phyloP scores from a whole-genome alignment of 1,140 invertebrate genomes.

The Drosophila eugracilis region DNA sequence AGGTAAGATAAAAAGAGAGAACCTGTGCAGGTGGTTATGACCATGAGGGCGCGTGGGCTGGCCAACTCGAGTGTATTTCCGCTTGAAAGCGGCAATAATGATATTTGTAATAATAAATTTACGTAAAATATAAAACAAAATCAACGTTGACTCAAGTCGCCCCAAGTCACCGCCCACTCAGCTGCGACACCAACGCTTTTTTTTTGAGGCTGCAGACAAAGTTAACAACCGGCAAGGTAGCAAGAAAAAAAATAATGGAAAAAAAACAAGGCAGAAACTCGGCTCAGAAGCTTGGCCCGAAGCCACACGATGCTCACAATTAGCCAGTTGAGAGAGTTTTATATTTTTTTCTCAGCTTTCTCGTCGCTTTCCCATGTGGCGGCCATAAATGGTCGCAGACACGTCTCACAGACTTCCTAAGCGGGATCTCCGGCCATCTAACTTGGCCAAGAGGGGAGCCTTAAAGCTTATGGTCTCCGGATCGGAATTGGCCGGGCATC shows the following conservation, averaged over 20 bases:
- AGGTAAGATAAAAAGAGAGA: conserved; percentile 30
- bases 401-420: conserved; percentile 64
- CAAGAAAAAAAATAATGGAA: conserved; percentile 12
- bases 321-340: conserved; percentile 63
- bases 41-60: conserved; percentile 60
- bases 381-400: conserved; percentile 63
- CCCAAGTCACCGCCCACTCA: conserved; percentile 37
- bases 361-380: conserved; percentile 69
- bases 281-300: conserved; percentile 56
- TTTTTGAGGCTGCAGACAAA: conserved; percentile 24
- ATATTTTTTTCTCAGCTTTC: conserved; percentile 49
- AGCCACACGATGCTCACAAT: conserved; percentile 70
- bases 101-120: conserved; percentile 84
- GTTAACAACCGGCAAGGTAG: conserved; percentile 26
- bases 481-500: conserved; percentile 40
- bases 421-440: conserved; percentile 40
- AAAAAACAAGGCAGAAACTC: conserved; percentile 50
- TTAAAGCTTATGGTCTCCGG: conserved; percentile 26
- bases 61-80: conserved; percentile 78
- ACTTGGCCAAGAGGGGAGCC: not conserved
- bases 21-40: conserved; percentile 71
- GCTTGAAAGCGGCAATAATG: conserved; percentile 79
- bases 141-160: conserved; percentile 61
- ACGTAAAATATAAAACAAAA: conserved; percentile 81
- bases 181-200: conserved; percentile 32